A percentile compares a stretch with the other conserved stretches of the same genome.
Conservation (phyloP, 2,888 invertebrate species). For the Theretra japonica region DNA sequence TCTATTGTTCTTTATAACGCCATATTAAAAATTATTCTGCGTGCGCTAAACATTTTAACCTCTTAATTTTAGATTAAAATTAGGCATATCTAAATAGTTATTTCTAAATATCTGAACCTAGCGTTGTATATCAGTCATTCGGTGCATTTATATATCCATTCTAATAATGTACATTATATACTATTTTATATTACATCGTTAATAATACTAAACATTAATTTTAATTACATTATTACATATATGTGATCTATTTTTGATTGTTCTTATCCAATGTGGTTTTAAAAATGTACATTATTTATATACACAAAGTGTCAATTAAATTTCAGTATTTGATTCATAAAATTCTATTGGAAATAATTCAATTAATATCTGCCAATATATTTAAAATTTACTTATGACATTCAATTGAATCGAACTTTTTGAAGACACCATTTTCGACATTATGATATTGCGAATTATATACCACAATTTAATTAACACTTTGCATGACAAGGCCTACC, state of each 20-base stretch:
- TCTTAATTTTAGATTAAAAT: constrained; percentile 72
- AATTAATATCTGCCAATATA: neutral
- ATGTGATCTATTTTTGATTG: constrained; percentile 67
- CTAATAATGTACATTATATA: constrained; percentile 68
- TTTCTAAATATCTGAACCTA: constrained; percentile 25
- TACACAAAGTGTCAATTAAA: constrained; percentile 35
- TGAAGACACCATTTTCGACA: neutral
- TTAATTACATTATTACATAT: constrained; percentile 73
- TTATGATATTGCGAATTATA: neutral
- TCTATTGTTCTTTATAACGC: constrained; percentile 60
- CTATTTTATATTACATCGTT: constrained; percentile 74
- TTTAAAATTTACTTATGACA: neutral
- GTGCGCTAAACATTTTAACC: constrained; percentile 60
- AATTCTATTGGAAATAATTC: neutral
- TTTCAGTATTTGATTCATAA: constrained; percentile 2
- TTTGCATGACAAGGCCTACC: constrained; percentile 61
- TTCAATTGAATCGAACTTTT: neutral
- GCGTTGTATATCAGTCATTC: constrained; percentile 9
- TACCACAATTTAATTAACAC: constrained; percentile 25
- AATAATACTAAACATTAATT: constrained; percentile 65
- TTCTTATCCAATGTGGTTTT: constrained; percentile 61
- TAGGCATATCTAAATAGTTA: constrained; percentile 49
- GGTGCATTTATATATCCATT: constrained; percentile 19
- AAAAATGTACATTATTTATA: constrained; percentile 67
- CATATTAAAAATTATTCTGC: constrained; percentile 57